A percentile compares a stretch with the other conserved stretches of the same genome.
Conservation (phyloP, 2,113 vertebrate species). For the Petrocephalus microphthalmus region DNA sequence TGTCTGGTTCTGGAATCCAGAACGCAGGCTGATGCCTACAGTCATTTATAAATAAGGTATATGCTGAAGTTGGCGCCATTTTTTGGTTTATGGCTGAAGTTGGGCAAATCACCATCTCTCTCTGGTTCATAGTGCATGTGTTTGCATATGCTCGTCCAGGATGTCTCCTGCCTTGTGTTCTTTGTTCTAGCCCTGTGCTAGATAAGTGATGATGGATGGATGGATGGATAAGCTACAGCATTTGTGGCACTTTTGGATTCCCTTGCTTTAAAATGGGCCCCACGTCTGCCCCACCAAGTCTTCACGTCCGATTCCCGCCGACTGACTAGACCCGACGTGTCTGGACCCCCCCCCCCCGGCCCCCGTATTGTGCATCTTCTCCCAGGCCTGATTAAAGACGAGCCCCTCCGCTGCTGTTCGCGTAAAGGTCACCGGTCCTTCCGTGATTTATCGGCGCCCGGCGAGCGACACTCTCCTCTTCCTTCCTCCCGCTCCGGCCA, state of each 20-base stretch:
- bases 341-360: neutral
- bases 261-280: neutral
- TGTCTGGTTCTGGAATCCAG: neutral
- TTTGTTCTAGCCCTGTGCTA: neutral
- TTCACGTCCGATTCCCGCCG: neutral
- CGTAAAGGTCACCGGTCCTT: neutral
- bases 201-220: neutral
- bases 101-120: neutral
- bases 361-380: neutral
- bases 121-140: neutral
- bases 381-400: neutral
- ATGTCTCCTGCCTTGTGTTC: neutral
- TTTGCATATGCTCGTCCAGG: neutral
- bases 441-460: neutral
- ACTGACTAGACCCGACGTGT: neutral
- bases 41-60: neutral
- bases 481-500: neutral
- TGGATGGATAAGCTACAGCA: neutral
- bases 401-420: neutral
- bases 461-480: neutral
- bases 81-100: neutral
- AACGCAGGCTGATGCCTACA: neutral
- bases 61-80: neutral
- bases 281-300: neutral
- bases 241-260: neutral